A percentile compares a stretch with the other conserved stretches of the same genome.
Conservation (phyloP, 2,888 invertebrate genomes). For the Pristionchus maxplancki region DNA sequence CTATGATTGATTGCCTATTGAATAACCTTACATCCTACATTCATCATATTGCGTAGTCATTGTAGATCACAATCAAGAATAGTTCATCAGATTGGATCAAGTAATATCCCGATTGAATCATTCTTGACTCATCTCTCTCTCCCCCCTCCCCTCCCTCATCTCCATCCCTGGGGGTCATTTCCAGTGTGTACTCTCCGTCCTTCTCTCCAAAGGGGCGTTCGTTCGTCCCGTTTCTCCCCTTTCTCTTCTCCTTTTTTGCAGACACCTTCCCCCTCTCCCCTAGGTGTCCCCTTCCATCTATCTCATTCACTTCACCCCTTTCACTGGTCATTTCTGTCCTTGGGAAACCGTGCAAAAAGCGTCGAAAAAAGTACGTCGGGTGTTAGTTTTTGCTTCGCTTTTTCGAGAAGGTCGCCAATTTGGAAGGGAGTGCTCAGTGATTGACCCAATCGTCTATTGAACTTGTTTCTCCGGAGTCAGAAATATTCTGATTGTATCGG, state of each 20-base stretch:
- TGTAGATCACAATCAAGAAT: neutral
- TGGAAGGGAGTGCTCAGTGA: neutral
- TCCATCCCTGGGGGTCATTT: constrained; percentile 27
- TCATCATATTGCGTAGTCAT: no score
- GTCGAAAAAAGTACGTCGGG: neutral
- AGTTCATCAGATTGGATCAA: neutral
- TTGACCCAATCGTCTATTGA: neutral
- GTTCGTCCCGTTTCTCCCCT: constrained; percentile 22
- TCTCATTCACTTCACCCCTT: neutral
- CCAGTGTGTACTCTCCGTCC: constrained; percentile 14
- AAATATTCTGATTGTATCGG: neutral
- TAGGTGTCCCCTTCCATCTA: constrained; percentile 10
- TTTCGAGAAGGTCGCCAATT: constrained; percentile 14
- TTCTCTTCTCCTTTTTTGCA: constrained; percentile 36
- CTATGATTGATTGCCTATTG: neutral
- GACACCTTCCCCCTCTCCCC: constrained; percentile 7
- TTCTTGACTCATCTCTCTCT: neutral
- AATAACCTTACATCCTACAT: neutral
- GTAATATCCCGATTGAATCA: neutral
- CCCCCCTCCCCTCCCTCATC: neutral
- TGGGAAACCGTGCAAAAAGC: constrained; percentile 13
- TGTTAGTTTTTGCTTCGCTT: constrained; percentile 7
- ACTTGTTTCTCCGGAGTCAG: neutral
- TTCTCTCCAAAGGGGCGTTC: neutral
- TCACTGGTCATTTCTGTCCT: constrained; percentile 20